phyloP scores from a whole-genome alignment of 2,113 vertebrate genomes.

The Rhynchomys soricoides region DNA sequence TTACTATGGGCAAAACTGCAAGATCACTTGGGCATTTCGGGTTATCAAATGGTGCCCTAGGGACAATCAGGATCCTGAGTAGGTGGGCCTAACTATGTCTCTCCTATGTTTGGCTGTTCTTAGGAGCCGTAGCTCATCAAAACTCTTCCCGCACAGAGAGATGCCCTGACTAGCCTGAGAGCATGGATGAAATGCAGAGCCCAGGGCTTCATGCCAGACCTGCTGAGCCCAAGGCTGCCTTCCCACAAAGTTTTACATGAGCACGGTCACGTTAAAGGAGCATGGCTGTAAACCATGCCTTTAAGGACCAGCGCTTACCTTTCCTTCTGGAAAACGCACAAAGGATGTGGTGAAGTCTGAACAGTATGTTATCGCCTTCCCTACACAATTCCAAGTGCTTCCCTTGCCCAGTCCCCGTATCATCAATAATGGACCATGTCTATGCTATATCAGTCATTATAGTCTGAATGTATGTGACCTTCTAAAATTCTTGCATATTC shows the following conservation, averaged over 20 bases:
- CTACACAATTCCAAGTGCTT: accelerated
- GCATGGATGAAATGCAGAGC: neutral
- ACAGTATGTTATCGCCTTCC: neutral
- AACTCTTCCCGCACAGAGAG: neutral
- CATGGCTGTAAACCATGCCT: accelerated
- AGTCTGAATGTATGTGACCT: neutral
- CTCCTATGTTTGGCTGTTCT: neutral
- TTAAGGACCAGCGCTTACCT: neutral
- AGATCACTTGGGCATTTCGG: neutral
- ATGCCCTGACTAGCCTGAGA: neutral
- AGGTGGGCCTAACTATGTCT: neutral
- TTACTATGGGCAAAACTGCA: neutral
- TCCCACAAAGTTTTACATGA: neutral
- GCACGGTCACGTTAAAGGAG: neutral
- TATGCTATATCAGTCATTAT: accelerated
- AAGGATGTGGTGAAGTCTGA: neutral
- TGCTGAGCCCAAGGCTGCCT: neutral
- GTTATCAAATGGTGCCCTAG: accelerated
- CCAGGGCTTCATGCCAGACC: neutral
- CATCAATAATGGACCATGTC: neutral
- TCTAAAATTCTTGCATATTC: neutral
- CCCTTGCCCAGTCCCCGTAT: no score
- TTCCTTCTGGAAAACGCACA: neutral
- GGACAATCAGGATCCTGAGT: neutral
- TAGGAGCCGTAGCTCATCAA: neutral